Evolutionary conservation across 1,140 invertebrate genomes (phyloP), one percentile per base, ranked within the genome.

Genomic region (Drosophila dunni): DNA sequence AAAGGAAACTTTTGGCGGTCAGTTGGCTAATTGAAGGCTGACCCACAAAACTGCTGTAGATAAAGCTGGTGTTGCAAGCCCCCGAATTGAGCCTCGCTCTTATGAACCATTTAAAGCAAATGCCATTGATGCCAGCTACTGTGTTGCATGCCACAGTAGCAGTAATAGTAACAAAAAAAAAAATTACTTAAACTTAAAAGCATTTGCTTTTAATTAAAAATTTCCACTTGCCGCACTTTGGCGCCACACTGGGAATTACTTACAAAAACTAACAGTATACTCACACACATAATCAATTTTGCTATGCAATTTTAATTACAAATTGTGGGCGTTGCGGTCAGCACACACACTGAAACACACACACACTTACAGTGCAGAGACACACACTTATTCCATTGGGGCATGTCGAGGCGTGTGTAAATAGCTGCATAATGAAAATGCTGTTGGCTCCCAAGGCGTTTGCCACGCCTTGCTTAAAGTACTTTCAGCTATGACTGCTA

Each of bases 121-220:
- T 11, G 5, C 34, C 24, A 4, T 20, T 29, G 29, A 40, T 24
- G 8, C 46, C 29, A 24, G 54, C 36, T 20, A 29, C 54, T 42
- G 36, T 34, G 45, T 24, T 62, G 61, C 45, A 13, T 69, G 68
- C 42, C 34, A 40, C 64, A 61, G 46, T 9, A 68, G 1, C 0
- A 20, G 24, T 29, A 29, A 29, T 6, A 29, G 24, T 29, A 29
- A 29, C 24, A 29, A 29, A 29, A 29, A 29, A 24, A 69, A 72
- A 75, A 75, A 77, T 77, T 84, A 64, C 77, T 76, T 75, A 76
- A 80, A 77, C 77, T 80, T 70, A 83, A 83, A 78, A 78, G 79
- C 83, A 86, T 86, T 86, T 86, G 83, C 79, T 86, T 83, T 86
- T 86, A 86, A 86, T 86, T 86, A 88, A 86, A 86, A 86, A 86